Conservation (phyloP, 2,113 vertebrate species). For the Salvelinus sp. region DNA sequence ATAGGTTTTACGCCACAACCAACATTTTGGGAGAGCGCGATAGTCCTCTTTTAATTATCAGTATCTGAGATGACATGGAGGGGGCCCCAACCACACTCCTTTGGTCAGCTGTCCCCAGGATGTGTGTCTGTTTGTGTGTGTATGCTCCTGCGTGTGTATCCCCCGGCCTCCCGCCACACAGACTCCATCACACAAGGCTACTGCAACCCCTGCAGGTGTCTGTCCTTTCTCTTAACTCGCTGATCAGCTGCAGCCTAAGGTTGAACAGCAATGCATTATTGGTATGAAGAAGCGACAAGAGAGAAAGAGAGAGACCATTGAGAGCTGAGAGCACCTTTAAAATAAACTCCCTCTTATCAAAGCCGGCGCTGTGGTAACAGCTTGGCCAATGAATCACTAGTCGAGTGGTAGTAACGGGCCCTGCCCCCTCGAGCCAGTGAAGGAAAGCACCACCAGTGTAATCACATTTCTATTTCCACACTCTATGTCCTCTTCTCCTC, state of each 20-base stretch:
- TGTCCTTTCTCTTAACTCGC: not conserved
- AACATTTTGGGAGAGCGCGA: too few species aligned
- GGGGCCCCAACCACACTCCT: not conserved
- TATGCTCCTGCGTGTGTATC: not conserved
- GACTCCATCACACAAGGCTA: too few species aligned
- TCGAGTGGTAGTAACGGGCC: slow-evolving; percentile 60
- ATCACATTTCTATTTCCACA: not conserved
- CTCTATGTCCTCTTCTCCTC: slow-evolving; percentile 34
- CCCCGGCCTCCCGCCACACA: too few species aligned
- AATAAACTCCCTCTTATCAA: slow-evolving; percentile 35
- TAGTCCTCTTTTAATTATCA: not conserved
- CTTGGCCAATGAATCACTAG: slow-evolving; percentile 20
- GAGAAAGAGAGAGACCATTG: slow-evolving; percentile 5
- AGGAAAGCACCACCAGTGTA: slow-evolving; percentile 32
- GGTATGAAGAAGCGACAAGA: too few species aligned
- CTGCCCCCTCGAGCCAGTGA: slow-evolving; percentile 37
- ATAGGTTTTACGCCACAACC: too few species aligned
- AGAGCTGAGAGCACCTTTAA: slow-evolving; percentile 39
- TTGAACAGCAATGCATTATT: not conserved
- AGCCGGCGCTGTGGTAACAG: slow-evolving; percentile 37
- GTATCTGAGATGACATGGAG: slow-evolving; percentile 5
- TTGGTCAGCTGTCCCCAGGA: not conserved
- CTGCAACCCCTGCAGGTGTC: not conserved
- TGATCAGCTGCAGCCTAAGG: not conserved
- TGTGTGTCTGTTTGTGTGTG: slow-evolving; percentile 4